These are phyloP conservation scores for Rhynchotus rufescens DNA, from an alignment of 2,797 vertebrate genomes.

Conservation along the genomic window DNA sequence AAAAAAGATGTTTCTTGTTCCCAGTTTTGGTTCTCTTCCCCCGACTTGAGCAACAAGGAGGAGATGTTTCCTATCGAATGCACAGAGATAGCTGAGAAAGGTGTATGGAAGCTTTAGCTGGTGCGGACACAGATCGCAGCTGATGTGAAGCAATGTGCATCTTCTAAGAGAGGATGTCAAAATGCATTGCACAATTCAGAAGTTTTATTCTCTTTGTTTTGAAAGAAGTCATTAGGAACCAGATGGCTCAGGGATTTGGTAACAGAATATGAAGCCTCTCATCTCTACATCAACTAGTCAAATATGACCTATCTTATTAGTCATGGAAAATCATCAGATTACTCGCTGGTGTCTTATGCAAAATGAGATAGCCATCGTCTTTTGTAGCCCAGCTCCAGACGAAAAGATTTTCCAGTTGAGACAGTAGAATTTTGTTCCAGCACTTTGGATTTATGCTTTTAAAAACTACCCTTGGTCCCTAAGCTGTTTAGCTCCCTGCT, in stretches of 20 bases:
- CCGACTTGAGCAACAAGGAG: not conserved
- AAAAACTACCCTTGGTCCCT: not conserved
- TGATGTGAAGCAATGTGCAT: slow-evolving; percentile 36
- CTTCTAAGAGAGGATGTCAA: slow-evolving; percentile 46
- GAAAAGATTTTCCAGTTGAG: slow-evolving; percentile 39
- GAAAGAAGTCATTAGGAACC: slow-evolving; percentile 69
- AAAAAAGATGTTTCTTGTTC: not conserved
- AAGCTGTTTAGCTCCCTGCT: not conserved
- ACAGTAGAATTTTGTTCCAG: not conserved
- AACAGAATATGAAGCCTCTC: slow-evolving; percentile 62
- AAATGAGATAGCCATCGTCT: not conserved
- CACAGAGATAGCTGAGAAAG: not conserved
- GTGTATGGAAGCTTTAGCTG: not conserved
- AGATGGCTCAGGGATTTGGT: slow-evolving; percentile 64
- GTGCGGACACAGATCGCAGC: slow-evolving; percentile 12
- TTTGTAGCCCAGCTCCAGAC: not conserved
- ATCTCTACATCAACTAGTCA: slow-evolving; percentile 51
- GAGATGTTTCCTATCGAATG: not conserved
- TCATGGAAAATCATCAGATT: slow-evolving; percentile 60
- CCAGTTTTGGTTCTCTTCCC: not conserved
- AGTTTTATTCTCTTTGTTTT: slow-evolving; percentile 62
- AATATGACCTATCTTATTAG: slow-evolving; percentile 58
- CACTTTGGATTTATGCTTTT: not conserved
- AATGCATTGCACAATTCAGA: slow-evolving; percentile 51
- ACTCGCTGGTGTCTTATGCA: slow-evolving; percentile 21